phyloP scores from a whole-genome alignment of 2,888 invertebrate genomes.

The Drosophila macrospina region DNA sequence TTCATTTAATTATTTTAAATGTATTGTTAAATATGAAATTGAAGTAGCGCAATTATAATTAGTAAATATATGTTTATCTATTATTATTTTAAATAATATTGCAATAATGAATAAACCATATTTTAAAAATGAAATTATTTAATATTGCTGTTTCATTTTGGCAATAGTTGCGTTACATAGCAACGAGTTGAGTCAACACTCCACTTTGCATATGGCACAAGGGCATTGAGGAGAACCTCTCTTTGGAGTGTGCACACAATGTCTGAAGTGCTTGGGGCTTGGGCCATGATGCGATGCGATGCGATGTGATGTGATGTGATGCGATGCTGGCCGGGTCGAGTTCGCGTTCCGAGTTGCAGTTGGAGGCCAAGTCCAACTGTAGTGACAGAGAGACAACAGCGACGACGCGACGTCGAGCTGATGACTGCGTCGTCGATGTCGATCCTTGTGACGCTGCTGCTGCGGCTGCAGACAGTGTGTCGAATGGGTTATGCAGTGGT shows the following conservation, averaged over 20 bases:
- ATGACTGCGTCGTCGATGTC: slow-evolving; percentile 68
- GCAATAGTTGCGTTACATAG: slow-evolving; percentile 23
- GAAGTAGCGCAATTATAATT: too few species aligned
- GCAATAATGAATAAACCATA: too few species aligned
- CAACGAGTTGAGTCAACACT: slow-evolving; percentile 28
- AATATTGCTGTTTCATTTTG: neutral
- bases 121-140: too few species aligned
- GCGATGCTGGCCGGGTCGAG: slow-evolving; percentile 32
- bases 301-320: slow-evolving; percentile 22
- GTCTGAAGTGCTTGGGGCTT: slow-evolving; percentile 68
- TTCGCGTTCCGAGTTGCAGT: slow-evolving; percentile 10
- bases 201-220: slow-evolving; percentile 41
- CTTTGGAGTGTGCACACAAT: slow-evolving; percentile 71
- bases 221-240: slow-evolving; percentile 64
- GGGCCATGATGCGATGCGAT: slow-evolving; percentile 42
- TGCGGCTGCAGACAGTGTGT: slow-evolving; percentile 74
- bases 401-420: slow-evolving; percentile 46
- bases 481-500: slow-evolving; percentile 63
- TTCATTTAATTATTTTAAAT: too few species aligned
- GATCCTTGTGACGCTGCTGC: slow-evolving; percentile 60
- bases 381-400: slow-evolving; percentile 48
- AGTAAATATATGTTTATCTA: too few species aligned
- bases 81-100: too few species aligned
- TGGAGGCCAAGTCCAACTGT: slow-evolving; percentile 29
- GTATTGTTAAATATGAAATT: too few species aligned